These are phyloP conservation scores for Uropsilus gracilis DNA, from an alignment of 2,113 vertebrate species.

Conservation along the genomic window DNA sequence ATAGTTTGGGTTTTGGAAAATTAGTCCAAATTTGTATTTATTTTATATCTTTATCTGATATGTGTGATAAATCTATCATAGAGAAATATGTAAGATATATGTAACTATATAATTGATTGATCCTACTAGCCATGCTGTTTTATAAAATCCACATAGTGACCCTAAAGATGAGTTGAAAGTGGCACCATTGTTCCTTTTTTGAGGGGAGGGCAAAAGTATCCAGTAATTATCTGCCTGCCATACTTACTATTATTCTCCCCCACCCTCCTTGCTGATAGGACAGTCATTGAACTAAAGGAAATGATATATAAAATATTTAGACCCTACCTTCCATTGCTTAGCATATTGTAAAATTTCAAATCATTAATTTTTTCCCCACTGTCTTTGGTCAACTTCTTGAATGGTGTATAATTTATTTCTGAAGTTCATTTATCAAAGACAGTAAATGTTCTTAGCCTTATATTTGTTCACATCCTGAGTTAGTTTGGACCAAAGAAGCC, in stretches of 20 bases:
- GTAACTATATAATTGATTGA: not conserved
- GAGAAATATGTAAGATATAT: not conserved
- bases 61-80: not conserved
- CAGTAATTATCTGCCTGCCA: not conserved
- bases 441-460: not conserved
- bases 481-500: not conserved
- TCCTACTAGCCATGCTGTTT: not conserved
- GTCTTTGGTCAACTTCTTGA: not conserved
- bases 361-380: not conserved
- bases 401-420: conserved; percentile 1
- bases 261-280: not conserved
- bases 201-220: not conserved
- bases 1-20: not conserved
- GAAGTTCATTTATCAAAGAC: not conserved
- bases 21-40: not conserved
- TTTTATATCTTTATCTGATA: not conserved
- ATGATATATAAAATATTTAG: not conserved
- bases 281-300: not conserved
- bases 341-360: not conserved
- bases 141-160: not conserved
- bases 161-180: not conserved
- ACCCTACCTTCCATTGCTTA: not conserved
- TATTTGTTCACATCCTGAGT: not conserved
- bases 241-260: not conserved
- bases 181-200: not conserved